phyloP scores from a whole-genome alignment of 2,888 invertebrate species.

The Melikaiella ostensackeni region DNA sequence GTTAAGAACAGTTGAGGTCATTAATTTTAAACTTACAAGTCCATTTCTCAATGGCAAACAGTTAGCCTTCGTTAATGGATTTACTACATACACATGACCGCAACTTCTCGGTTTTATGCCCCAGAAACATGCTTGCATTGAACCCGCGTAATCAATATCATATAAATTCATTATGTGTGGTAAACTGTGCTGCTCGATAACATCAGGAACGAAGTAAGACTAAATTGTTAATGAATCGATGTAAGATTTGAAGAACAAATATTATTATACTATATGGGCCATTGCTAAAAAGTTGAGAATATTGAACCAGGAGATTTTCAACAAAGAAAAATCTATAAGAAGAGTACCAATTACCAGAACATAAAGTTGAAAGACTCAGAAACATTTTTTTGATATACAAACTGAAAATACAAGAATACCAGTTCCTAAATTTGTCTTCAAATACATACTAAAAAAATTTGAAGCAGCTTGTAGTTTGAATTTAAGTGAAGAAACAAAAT shows the following conservation, averaged over 20 bases:
- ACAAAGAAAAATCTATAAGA: no score
- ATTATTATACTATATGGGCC: not conserved
- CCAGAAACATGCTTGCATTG: constrained; percentile 56
- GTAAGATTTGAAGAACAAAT: not conserved
- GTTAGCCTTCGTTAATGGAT: constrained; percentile 13
- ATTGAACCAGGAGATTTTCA: not conserved
- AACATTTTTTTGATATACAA: no score
- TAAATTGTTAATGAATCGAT: not conserved
- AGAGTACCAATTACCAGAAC: no score
- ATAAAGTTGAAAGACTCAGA: no score
- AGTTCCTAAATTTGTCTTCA: no score
- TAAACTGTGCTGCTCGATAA: constrained; percentile 58
- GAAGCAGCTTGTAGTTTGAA: no score
- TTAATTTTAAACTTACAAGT: not conserved
- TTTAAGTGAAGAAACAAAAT: no score
- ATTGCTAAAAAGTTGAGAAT: not conserved
- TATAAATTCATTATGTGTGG: constrained; percentile 62
- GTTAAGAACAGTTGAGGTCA: constrained; percentile 48
- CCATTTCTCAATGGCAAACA: constrained; percentile 31
- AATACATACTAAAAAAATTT: no score
- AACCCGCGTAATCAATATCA: constrained; percentile 63
- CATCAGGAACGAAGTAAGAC: constrained; percentile 14
- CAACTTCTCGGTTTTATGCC: constrained; percentile 54
- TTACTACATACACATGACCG: constrained; percentile 22
- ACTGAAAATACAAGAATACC: no score